Base-by-base conservation (phyloP, 2,888 invertebrate genomes). In the Bombylius discolor region DNA sequence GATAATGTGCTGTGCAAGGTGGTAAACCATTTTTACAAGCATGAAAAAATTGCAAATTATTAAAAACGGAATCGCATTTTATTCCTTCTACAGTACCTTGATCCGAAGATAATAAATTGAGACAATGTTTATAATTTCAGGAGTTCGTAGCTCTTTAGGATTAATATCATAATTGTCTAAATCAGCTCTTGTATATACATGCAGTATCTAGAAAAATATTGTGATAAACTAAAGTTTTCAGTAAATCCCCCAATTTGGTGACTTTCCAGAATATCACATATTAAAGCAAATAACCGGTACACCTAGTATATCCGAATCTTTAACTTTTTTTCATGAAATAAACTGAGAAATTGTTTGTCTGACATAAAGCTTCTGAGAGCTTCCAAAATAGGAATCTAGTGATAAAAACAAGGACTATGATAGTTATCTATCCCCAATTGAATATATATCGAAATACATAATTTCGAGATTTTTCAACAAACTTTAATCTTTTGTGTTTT, bases 1-100 rank as follows among this genome's bases (percentile, higher is more conserved):
- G 47, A 58, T 65, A 65, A 52, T 66, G 66, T 5, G 61, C 64
- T 33, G 65, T 47, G 51, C 64, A 67, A 23, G 66, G 39, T 11
- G 39, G 39, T 39, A 39, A 39, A 39, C 39, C 39, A 9, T 7
- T 7, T 4, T 39, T 56, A 55, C 59, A 59, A 51, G 65, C 63
- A 56, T 67, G 65, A 55, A 56, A 67, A 59, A 60, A 57, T 36
- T 58, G 47, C n/a, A 64, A 52, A 44, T 59, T 8, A 49, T 66
- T 67, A 36, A 66, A 62, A 56, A 53, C 34, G 23, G 66, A 67
- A 51, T 62, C 49, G 47, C 49, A 55, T 61, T 64, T 65, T 6
- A 66, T 56, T 12, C 66, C 67, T 55, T 39, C 4, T 4, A 39
- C 39, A 39, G 11, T 39, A 9, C 4, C 9, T 9, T 39, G 6